Base-by-base conservation (phyloP, 2,797 vertebrate species). In the Coregonus sp. region DNA sequence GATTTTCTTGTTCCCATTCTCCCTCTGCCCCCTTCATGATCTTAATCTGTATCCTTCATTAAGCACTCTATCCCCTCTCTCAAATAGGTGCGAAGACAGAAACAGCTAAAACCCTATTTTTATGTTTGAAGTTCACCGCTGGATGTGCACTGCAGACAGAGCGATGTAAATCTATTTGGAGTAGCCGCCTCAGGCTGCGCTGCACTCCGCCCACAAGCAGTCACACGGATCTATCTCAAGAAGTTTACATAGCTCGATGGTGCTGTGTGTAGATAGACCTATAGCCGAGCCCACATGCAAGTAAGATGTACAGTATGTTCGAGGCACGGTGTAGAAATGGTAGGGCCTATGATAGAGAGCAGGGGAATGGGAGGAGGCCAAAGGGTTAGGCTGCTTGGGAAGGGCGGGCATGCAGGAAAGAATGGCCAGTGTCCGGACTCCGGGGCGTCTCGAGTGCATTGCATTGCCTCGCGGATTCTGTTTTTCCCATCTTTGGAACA, bases 1-100 rank as follows among this genome's bases (percentile, higher is more conserved):
- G 74, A 75, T 54, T 84, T 89, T 51, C 51, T 83, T 5, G 85
- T 78, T 1, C 37, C 79, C 70, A 40, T 50, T 54, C 81, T 67
- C 69, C 79, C 18, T 85, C 86, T n/a, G 40, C 35, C 75, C 72
- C 77, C 61, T 70, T 81, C 52, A 78, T 82, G 47, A 9, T 66
- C 67, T 50, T 68, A 37, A 33, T 73, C 72, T 50, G 59, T 78
- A 9, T 74, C 67, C 20, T 70, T 70, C 75, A 76, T 76, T 59
- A 25, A 31, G 52, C 16, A 56, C n/a, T 72, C 5, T 31, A 47
- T 47, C 9, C 40, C 40, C 31, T 12, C 66, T 68, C 31, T 20
- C 35, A 2, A n/a, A n/a, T 18, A 70, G 16, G 52, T 72, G 2
- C 25, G 15, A 56, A 56, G 40, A 18, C 40, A 70, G 11, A 18